Evolutionary conservation across 2,888 invertebrate species (phyloP), one percentile per base, ranked within the genome.

Genomic region (Eubasilissa splendida): DNA sequence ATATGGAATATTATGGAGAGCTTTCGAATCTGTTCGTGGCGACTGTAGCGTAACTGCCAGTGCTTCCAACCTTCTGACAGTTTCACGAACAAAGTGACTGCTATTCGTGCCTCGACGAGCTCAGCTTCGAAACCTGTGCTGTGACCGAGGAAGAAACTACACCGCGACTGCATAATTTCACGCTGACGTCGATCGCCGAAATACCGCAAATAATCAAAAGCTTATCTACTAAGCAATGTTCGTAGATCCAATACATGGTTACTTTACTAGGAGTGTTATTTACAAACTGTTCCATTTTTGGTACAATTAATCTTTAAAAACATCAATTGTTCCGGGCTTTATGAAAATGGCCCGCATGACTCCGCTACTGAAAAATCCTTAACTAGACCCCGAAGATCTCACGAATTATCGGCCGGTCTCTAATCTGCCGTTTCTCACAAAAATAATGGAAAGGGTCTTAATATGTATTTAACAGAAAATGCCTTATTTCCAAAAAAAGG

Each of bases 191-290:
- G 14, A 22, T 22, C 3, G 4, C n/a, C 3, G 60, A 60, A 60
- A 14, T 60, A 11, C 3, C 60, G 0, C 11, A 14, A 60, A 60
- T 60, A 4, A n/a, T n/a, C n/a, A 22, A n/a, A 9, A 22, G 3
- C 9, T n/a, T 60, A n/a, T 22, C 60, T 3, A 60, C 12, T 60
- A 60, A 60, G 7, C 14, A 60, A 60, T 60, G 4, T 60, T 7
- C 14, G 3, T 60, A n/a, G 14, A 60, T 60, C 60, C 60, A 8
- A 60, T 60, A n/a, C 60, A 60, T 60, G 60, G 60, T 22, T 60
- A 3, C 14, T 60, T n/a, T 22, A 22, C 22, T 22, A 60, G 14
- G n/a, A n/a, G 22, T 60, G 3, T 60, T 3, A n/a, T 8, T 4
- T 8, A 22, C 7, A 60, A 60, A 9, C 9, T 22, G 60, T 22